Percentiles rank a stretch among this genome's conserved stretches.
phyloP scores from a whole-genome alignment of 1,140 invertebrate genomes.

The Pissodes strobi region DNA sequence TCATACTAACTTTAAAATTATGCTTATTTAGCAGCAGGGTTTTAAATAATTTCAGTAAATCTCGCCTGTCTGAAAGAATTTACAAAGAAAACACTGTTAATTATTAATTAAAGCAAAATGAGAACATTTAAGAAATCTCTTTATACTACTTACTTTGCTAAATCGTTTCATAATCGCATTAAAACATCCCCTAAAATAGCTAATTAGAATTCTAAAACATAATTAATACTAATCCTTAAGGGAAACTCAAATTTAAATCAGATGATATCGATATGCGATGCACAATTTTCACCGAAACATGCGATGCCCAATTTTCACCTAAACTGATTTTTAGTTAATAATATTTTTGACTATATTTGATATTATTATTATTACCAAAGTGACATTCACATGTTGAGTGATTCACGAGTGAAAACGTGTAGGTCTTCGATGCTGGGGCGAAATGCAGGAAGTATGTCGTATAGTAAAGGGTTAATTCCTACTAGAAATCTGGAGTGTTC shows the following conservation, averaged over 20 bases:
- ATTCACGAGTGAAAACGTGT: no score
- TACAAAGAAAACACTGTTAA: conserved; percentile 8
- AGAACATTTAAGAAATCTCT: neutral
- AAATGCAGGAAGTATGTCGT: no score
- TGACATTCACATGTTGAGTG: no score
- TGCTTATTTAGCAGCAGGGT: neutral
- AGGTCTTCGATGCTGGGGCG: no score
- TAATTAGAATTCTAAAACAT: conserved; percentile 25
- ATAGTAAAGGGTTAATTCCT: no score
- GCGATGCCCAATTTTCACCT: no score
- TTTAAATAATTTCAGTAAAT: neutral
- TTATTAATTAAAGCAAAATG: conserved; percentile 12
- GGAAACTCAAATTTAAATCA: conserved; percentile 14
- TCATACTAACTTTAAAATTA: no score
- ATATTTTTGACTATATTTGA: neutral
- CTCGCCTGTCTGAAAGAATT: neutral
- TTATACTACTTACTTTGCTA: conserved; percentile 14
- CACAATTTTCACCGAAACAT: no score
- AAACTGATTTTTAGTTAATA: conserved; percentile 1
- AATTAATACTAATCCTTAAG: conserved; percentile 5
- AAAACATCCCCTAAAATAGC: conserved; percentile 5
- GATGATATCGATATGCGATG: no score
- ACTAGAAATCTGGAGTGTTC: no score
- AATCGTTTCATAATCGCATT: conserved; percentile 21
- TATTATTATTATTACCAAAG: conserved; percentile 3